These are phyloP conservation scores for Bombus soroeensis DNA, from an alignment of 1,140 invertebrate genomes.

Conservation along the genomic window DNA sequence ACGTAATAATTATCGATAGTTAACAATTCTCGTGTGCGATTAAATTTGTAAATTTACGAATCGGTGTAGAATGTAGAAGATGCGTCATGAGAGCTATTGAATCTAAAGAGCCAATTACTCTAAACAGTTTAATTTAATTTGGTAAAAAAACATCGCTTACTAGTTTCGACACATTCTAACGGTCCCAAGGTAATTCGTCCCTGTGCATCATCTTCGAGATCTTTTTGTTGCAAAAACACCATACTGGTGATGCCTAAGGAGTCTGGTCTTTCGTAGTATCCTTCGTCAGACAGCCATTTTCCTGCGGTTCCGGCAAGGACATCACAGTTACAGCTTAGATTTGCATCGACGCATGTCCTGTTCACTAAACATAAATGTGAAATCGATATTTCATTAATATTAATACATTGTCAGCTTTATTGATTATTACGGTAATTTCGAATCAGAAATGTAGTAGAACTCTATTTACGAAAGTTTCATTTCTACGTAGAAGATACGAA, in stretches of 20 bases:
- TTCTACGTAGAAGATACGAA: too few species aligned
- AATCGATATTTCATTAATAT: neutral
- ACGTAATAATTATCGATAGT: too few species aligned
- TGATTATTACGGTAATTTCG: neutral
- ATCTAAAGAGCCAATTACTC: too few species aligned
- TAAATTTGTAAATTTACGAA: too few species aligned
- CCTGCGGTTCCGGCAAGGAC: slow-evolving; percentile 91
- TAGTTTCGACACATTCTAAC: slow-evolving; percentile 96
- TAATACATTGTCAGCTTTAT: neutral
- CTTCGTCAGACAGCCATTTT: slow-evolving; percentile 94
- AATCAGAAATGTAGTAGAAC: too few species aligned
- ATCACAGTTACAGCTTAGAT: slow-evolving; percentile 94
- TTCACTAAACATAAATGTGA: slow-evolving; percentile 83
- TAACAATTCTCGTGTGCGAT: too few species aligned
- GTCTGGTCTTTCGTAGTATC: slow-evolving; percentile 89
- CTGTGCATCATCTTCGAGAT: slow-evolving; percentile 90
- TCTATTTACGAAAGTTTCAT: too few species aligned
- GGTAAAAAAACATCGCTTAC: slow-evolving; percentile 83
- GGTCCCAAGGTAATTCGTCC: slow-evolving; percentile 94
- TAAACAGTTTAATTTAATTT: too few species aligned
- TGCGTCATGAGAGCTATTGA: too few species aligned
- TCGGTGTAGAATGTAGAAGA: too few species aligned
- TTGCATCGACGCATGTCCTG: slow-evolving; percentile 90
- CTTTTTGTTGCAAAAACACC: slow-evolving; percentile 93
- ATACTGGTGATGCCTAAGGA: slow-evolving; percentile 95